Percentiles rank a stretch among this genome's conserved stretches.
These are phyloP conservation scores for Bombyx mori DNA, from an alignment of 1,140 invertebrate genomes.

Conservation along the genomic window DNA sequence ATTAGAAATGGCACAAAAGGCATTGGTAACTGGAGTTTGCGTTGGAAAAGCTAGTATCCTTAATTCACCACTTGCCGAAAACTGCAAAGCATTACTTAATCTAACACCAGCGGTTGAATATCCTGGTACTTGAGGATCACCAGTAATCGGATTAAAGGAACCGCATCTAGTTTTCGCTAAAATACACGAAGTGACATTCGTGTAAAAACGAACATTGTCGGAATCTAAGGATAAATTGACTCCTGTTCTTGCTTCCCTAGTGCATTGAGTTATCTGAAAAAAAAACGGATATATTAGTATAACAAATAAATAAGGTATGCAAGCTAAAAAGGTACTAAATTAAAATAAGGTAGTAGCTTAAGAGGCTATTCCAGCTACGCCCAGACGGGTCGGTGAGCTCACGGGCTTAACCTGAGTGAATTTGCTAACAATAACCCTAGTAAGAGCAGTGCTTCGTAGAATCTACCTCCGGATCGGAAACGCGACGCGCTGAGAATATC, in stretches of 20 bases:
- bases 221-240: conserved; percentile 62
- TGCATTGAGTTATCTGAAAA: conserved; percentile 68
- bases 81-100: conserved; percentile 68
- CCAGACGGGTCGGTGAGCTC: too few relatives aligned
- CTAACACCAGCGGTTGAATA: conserved; percentile 38
- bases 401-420: too few relatives aligned
- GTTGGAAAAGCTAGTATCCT: conserved; percentile 66
- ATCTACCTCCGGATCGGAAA: too few relatives aligned
- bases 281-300: conserved; percentile 9
- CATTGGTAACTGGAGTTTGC: conserved; percentile 41
- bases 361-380: too few relatives aligned
- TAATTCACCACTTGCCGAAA: conserved; percentile 67
- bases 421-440: too few relatives aligned
- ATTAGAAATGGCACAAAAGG: conserved; percentile 49
- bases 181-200: conserved; percentile 73
- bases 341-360: not conserved
- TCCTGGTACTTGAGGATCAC: conserved; percentile 69
- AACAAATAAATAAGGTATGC: not conserved
- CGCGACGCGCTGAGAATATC: too few relatives aligned
- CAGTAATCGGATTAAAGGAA: conserved; percentile 72
- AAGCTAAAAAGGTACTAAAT: not conserved
- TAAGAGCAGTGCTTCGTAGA: too few relatives aligned
- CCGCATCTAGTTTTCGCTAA: conserved; percentile 70
- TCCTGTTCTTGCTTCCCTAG: conserved; percentile 59
- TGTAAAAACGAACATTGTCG: conserved; percentile 69